Base-by-base conservation (phyloP, 2,888 invertebrate species). In the Chaetogeoica ovagalla region DNA sequence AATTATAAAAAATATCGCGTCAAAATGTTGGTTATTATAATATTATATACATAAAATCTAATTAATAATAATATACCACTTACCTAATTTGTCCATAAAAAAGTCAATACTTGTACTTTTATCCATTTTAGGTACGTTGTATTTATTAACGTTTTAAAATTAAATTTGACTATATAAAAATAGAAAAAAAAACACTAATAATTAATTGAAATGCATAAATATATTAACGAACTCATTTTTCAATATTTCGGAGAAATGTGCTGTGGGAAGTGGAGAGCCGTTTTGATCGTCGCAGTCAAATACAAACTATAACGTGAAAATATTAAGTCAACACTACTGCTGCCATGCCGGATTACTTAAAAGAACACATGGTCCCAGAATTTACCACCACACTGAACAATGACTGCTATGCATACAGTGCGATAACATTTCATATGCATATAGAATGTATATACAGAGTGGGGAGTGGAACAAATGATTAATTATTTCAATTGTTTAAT, bases 301-400 rank as follows among this genome's bases (percentile, higher is more conserved):
- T 59, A 59, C 37, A 60, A 70, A 79, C 77, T 79, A 79, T 63
- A 70, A 23, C 52, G 63, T 39, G 13, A 70, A 48, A 70, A 70
- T 52, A 69, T 43, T 57, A 66, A 66, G 66, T 66, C 23, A 57
- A 37, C 75, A 19, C 55, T 48, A 75, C 75, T 66, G 75, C 66
- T 74, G 75, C 57, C 66, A 66, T 66, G 75, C 63, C 63, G 73
- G 37, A 77, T 48, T 77, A 77, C 76, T 70, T 55, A 62, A 70
- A 52, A 70, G 77, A 79, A 79, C 77, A 79, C 77, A 79, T 79
- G 77, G 77, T 15, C 66, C 2, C 39, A 19, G 57, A 70, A 63
- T 79, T 63, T 68, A 68, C 37, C 48, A 52, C 60, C 37, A 65
- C 75, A 43, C 11, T 63, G 39, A 63, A 57, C 19, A 17, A 21